Conservation (phyloP, 2,797 vertebrate genomes). For the Melopsittacus undulatus region DNA sequence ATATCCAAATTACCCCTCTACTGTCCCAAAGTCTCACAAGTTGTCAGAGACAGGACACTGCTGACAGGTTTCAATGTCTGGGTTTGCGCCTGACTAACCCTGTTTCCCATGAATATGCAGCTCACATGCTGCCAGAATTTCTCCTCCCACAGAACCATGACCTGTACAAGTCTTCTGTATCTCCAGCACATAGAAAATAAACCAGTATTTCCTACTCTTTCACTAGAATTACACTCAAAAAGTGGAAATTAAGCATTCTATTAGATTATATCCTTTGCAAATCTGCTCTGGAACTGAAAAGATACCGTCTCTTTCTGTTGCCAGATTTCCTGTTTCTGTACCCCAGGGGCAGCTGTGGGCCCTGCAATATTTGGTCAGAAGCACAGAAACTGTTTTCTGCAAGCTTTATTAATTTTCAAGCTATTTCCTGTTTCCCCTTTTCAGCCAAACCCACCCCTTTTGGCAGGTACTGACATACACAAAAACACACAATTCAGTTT, state of each 20-base stretch:
- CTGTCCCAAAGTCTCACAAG: neutral
- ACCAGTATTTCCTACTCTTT: neutral
- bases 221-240: neutral
- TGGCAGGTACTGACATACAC: conserved; percentile 42
- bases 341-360: neutral
- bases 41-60: neutral
- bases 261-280: neutral
- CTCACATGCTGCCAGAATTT: neutral
- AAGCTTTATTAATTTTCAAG: conserved; percentile 66
- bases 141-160: neutral
- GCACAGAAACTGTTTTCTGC: conserved; percentile 57
- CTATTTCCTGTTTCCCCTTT: conserved; percentile 72
- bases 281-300: neutral
- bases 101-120: neutral
- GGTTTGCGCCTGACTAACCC: neutral
- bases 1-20: neutral
- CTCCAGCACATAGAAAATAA: neutral
- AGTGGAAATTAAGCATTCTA: neutral
- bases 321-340: neutral
- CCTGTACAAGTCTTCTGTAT: neutral
- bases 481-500: neutral
- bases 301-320: neutral
- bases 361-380: neutral
- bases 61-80: neutral
- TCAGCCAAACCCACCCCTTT: conserved; percentile 50